Base-by-base conservation (phyloP, 92 coral and sea anemone species). In the Anthopleura xanthogrammica region DNA sequence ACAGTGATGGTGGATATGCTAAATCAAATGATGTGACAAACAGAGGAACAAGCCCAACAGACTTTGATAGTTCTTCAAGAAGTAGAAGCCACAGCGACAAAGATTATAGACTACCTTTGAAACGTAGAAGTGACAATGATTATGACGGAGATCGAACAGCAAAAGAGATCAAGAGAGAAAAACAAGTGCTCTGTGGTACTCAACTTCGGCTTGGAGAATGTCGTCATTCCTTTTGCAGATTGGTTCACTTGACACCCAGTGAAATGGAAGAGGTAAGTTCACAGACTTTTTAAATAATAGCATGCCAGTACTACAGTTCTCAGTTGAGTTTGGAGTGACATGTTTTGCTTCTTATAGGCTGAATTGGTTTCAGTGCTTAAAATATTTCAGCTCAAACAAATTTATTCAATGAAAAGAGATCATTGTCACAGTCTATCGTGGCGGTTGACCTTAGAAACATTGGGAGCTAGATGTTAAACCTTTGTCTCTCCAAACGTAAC, bases 171-270 rank as follows among this genome's bases (percentile, higher is more conserved):
- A 81, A 81, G 43, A 66, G 77, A 81, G 64, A 75, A 17, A 81
- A 68, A 70, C 84, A 79, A 42, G 86, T 83, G 36, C 85, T 74
- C 65, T 91, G 90, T 76, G 72, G 71, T 2, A 64, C 58, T 36
- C 94, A 91, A 83, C 71, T 88, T 29, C 80, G 81, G 52, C 57
- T 82, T 1, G 91, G 94, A 68, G 43, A 77, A 8, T 91, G 91
- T 66, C 24, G n/a, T 19, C 41, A 1, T 57, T 10, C 52, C 2
- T 75, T 52, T 39, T 90, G 94, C 48, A 83, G 73, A n/a, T 80
- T 73, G n/a, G 46, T 23, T 55, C 92, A 91, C 43, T 12, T 91
- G 64, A 22, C 88, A 22, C 36, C 39, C 14, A 12, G 56, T 60
- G 87, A 89, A 52, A 85, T 86, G 54, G 76, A 70, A 39, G 90